phyloP scores from a whole-genome alignment of 37 sponge, comb jelly and placozoan genomes.

The Axinella damicornis region DNA sequence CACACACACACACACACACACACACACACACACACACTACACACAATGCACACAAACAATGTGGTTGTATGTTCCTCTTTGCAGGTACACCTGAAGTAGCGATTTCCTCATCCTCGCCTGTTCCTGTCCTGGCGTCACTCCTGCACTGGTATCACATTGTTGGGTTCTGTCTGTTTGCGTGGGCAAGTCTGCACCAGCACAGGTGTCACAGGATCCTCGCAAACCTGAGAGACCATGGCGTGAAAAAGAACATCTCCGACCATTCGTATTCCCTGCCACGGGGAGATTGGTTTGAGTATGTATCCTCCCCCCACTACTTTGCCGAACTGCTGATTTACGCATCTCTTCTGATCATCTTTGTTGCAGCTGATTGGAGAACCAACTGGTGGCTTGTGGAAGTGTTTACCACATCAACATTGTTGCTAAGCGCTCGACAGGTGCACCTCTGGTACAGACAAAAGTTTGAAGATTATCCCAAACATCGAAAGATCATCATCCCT shows the following conservation, averaged over 20 bases:
- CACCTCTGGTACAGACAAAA: conserved; percentile 70
- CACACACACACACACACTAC: no score
- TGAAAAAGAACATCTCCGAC: neutral
- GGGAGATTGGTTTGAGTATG: conserved; percentile 89
- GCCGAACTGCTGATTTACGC: conserved; percentile 84
- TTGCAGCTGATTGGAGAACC: neutral
- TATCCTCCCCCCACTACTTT: conserved; percentile 81
- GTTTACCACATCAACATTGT: conserved; percentile 19
- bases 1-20: no score
- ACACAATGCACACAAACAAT: no score
- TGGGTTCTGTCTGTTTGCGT: conserved; percentile 63
- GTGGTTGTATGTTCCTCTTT: no score
- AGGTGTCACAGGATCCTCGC: conserved; percentile 83
- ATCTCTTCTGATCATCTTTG: conserved; percentile 40
- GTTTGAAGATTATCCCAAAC: conserved; percentile 68
- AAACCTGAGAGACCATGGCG: conserved; percentile 32
- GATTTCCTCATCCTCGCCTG: no score
- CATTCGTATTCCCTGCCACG: conserved; percentile 48
- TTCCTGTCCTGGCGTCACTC: neutral
- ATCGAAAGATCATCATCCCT: conserved; percentile 42
- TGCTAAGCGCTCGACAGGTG: conserved; percentile 45
- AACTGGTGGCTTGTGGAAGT: conserved; percentile 17
- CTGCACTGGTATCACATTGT: conserved; percentile 44
- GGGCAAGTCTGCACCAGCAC: conserved; percentile 77
- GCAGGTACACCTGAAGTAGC: no score